Evolutionary conservation across 2,113 vertebrate genomes (phyloP), one percentile per base, ranked within the genome.

Genomic region (Oryzias celebensis): DNA sequence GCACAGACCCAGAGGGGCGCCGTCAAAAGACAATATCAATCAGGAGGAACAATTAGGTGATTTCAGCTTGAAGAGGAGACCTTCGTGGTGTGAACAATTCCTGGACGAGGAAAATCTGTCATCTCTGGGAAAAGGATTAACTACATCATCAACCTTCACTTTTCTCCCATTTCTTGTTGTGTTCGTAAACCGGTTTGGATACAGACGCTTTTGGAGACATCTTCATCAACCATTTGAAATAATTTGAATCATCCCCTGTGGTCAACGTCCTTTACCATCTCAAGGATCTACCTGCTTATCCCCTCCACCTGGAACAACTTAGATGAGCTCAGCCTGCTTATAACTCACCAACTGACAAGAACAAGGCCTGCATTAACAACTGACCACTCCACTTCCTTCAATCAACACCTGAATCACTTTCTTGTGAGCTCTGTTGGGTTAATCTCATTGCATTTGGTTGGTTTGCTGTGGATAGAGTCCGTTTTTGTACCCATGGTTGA

Each of bases 291-390:
- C 51, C 76, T 82, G 53, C 82, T 88, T 85, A 88, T 90, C 86
- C 66, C 28, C 56, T 82, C 61, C 68, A 73, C 70, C 76, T 84
- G 86, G 86, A 85, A 87, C 86, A 89, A 85, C 77, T 89, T 87
- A 83, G 77, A 84, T 80, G 62, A 85, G 84, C 86, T 90, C 83
- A 88, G 75, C 73, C 52, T 58, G 52, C 52, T 86, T 75, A 88
- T 77, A 84, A 73, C 77, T 63, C 58, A 42, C 28, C 53, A 53
- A 71, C 67, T 58, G 65, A 79, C 58, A 46, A 71, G 20, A n/a
- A n/a, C 58, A 44, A 70, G 65, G 44, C 71, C 79, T 73, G 31
- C 31, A 61, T 18, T 61, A 52, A 75, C 58, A 16, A 15, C 58
- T 61, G 31, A 57, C 17, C n/a, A 44, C 53, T 57, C 52, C 31